Base-by-base conservation (phyloP, 2,888 invertebrate genomes). In the Branchipolynoe longqiensis region DNA sequence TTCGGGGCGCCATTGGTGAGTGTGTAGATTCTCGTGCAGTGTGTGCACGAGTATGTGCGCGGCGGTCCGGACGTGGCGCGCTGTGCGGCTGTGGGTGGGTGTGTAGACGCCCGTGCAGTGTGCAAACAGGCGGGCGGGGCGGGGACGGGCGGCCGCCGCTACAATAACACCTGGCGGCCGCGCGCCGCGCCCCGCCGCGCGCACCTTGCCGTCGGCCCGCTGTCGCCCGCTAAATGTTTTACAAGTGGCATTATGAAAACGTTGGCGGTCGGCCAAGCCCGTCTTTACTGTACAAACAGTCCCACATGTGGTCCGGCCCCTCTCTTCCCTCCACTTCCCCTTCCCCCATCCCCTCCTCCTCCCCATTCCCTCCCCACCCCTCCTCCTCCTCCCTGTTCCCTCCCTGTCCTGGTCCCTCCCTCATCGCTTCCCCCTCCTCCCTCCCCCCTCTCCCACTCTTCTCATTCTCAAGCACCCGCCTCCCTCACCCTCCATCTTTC, bases 161-260 rank as follows among this genome's bases (percentile, higher is more conserved):
- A 69, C 33, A 69, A 69, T 69, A 69, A 69, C 69, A 69, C 69
- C 69, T 69, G 69, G 69, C 12, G 14, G 36, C 69, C 69, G 36
- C 36, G 38, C 69, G 18, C 18, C 38, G 18, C 69, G 6, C 3
- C 69, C 33, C 36, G 38, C 69, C 69, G 22, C 38, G 36, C 69
- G 38, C 69, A 69, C 69, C 69, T 69, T 69, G 69, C 69, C 69
- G 36, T n/a, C 69, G 69, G 69, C 69, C 4, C 14, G 18, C 62
- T 25, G 62, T 12, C 62, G 62, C 69, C 58, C 12, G 69, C 69
- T 69, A 69, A 69, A 69, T 69, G 69, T 69, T 69, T 69, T 69
- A 69, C 69, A 69, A 69, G 69, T 69, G 69, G 69, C 69, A 69
- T 69, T 69, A 69, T 69, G 69, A 69, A 69, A 33, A 69, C 69